Percentiles rank a stretch among this genome's conserved stretches.
These are phyloP conservation scores for Darevskia mixta DNA, from an alignment of 2,797 vertebrate genomes.

Conservation along the genomic window DNA sequence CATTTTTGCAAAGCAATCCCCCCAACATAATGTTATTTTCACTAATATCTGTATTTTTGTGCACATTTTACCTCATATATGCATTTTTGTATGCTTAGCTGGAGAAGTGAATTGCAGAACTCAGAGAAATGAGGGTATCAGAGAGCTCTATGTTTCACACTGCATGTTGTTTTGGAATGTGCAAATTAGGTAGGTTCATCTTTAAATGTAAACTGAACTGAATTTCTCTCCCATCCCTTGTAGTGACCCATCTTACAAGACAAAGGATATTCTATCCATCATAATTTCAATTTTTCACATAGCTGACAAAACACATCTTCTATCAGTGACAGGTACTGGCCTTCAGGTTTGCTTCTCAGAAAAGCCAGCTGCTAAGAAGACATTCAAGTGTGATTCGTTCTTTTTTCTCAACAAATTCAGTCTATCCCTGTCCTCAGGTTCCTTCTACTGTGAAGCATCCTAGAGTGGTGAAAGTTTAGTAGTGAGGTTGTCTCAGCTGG, in stretches of 20 bases:
- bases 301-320: conserved; percentile 6
- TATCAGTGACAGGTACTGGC: conserved; percentile 39
- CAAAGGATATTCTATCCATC: conserved; percentile 32
- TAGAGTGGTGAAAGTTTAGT: background rate
- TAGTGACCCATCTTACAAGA: background rate
- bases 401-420: background rate
- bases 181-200: too few relatives aligned
- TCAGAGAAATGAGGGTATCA: too few relatives aligned
- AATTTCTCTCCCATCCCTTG: too few relatives aligned
- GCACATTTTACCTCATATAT: too few relatives aligned
- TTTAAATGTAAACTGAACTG: too few relatives aligned
- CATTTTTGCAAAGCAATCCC: too few relatives aligned
- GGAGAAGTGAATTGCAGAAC: too few relatives aligned
- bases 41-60: too few relatives aligned
- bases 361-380: background rate
- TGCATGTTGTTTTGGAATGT: too few relatives aligned
- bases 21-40: too few relatives aligned
- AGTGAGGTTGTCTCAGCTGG: background rate
- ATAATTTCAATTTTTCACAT: background rate
- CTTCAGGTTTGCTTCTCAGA: conserved; percentile 57
- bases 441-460: background rate
- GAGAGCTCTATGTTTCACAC: too few relatives aligned
- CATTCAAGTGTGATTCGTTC: background rate
- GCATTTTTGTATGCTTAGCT: too few relatives aligned
- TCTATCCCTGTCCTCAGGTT: background rate